These are phyloP conservation scores for Eudasyphora cyanicolor DNA, from an alignment of 2,888 invertebrate genomes.

Conservation along the genomic window DNA sequence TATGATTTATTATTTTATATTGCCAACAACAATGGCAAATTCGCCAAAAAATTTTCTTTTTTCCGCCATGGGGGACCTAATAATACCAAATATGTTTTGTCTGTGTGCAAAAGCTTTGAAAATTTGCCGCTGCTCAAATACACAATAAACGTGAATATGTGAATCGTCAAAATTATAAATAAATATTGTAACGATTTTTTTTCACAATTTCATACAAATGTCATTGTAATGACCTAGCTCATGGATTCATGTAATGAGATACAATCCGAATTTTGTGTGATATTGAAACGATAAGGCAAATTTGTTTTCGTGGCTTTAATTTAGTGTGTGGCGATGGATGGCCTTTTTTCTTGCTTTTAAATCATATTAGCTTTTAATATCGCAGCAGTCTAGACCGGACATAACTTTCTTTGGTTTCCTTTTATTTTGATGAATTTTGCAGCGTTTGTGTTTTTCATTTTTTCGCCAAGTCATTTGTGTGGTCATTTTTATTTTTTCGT, in stretches of 20 bases:
- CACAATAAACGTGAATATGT: background rate
- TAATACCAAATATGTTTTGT: too few species aligned
- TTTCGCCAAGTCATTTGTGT: background rate
- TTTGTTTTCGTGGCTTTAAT: too few species aligned
- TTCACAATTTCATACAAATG: too few species aligned
- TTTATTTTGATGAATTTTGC: background rate
- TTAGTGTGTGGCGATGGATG: too few species aligned
- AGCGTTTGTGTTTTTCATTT: background rate
- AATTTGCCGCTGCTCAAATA: background rate
- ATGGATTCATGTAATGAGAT: too few species aligned
- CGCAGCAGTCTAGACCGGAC: background rate
- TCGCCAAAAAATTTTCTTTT: background rate
- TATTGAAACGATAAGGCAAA: too few species aligned
- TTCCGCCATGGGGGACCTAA: background rate
- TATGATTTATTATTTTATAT: background rate
- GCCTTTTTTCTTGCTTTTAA: too few species aligned
- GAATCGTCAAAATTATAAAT: too few species aligned
- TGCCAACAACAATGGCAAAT: background rate
- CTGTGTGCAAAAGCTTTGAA: background rate
- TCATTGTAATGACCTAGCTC: too few species aligned
- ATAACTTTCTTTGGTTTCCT: background rate
- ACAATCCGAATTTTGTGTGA: too few species aligned
- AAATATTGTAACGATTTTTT: too few species aligned
- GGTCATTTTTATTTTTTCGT: too few species aligned
- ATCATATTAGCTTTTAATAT: background rate